A percentile compares a stretch with the other conserved stretches of the same genome.
Conservation (phyloP, 2,888 invertebrate genomes). For the Oithona nana region DNA sequence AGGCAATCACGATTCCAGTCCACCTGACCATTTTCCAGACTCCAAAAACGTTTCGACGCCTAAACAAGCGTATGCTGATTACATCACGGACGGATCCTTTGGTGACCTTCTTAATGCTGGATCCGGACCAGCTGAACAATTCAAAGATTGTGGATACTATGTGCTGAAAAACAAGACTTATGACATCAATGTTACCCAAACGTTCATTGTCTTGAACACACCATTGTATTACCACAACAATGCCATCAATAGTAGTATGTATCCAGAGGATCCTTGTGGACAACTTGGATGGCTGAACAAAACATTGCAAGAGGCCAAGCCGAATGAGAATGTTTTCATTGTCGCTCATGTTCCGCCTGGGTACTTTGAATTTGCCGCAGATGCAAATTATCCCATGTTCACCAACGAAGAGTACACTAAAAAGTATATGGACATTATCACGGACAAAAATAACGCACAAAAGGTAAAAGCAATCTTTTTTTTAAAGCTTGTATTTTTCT, state of each 20-base stretch:
- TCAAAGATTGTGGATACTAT: background rate
- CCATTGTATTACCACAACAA: slow-evolving; percentile 48
- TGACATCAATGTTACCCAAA: background rate
- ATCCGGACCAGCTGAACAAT: background rate
- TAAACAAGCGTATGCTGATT: background rate
- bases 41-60: background rate
- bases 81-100: background rate
- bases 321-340: slow-evolving; percentile 50
- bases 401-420: background rate
- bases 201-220: slow-evolving; percentile 62
- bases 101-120: background rate
- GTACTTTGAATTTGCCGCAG: slow-evolving; percentile 51
- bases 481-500: no score
- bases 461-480: background rate
- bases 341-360: slow-evolving; percentile 81
- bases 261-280: slow-evolving; percentile 38
- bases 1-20: slow-evolving; percentile 56
- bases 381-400: slow-evolving; percentile 34
- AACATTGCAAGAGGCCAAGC: slow-evolving; percentile 43
- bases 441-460: background rate
- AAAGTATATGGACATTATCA: background rate
- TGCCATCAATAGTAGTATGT: background rate
- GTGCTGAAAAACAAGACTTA: background rate
- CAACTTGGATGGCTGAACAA: slow-evolving; percentile 71
- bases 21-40: slow-evolving; percentile 31